phyloP scores from a whole-genome alignment of 2,888 invertebrate species.

The Oasisia sp. region DNA sequence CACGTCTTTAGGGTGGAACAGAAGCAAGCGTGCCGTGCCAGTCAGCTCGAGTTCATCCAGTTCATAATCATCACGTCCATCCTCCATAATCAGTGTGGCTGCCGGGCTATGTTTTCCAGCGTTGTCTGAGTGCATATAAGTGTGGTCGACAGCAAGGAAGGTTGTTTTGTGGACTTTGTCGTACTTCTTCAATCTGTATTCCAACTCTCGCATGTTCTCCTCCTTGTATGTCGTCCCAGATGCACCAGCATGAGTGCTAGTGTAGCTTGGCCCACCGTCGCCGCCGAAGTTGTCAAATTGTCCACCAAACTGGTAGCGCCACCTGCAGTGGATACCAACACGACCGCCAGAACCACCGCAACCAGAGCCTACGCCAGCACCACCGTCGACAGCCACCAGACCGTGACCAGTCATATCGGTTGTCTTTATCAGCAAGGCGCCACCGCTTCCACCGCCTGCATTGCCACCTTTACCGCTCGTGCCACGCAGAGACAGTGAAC shows the following conservation, averaged over 20 bases:
- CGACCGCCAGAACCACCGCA: conserved; percentile 53
- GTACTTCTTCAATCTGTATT: conserved; percentile 51
- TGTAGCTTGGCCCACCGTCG: conserved; percentile 37
- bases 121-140: conserved; percentile 49
- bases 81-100: conserved; percentile 6
- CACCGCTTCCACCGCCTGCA: conserved; percentile 54
- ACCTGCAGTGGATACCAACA: conserved; percentile 48
- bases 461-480: conserved; percentile 33
- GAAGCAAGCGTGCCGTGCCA: conserved; percentile 46
- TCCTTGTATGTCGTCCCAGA: conserved; percentile 53
- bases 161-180: conserved; percentile 50
- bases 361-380: conserved; percentile 44
- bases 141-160: conserved; percentile 50
- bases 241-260: conserved; percentile 40
- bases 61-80: conserved; percentile 40
- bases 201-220: conserved; percentile 49
- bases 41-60: conserved; percentile 53
- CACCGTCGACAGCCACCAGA: conserved; percentile 49
- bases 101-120: conserved; percentile 42
- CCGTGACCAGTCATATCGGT: conserved; percentile 56
- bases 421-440: conserved; percentile 46
- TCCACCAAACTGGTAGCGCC: conserved; percentile 51
- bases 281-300: conserved; percentile 51
- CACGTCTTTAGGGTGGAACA: conserved; percentile 45
- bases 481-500: conserved; percentile 40